A percentile compares a stretch with the other conserved stretches of the same genome.
Conservation (phyloP, 2,797 vertebrate species). For the Tenualosa thibaudeaui region DNA sequence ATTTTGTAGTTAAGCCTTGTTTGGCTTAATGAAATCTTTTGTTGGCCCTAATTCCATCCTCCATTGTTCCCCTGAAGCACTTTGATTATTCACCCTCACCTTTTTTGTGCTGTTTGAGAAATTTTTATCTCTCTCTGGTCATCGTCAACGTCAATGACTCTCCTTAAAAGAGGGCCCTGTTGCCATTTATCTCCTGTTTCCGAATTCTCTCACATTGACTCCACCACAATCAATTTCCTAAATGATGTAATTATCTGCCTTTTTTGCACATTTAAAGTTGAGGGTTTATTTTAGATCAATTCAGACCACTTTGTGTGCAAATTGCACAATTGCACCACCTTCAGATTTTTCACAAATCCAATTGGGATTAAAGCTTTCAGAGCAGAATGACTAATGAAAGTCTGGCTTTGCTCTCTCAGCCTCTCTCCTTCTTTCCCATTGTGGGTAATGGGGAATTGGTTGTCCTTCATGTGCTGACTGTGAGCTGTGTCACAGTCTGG, state of each 20-base stretch:
- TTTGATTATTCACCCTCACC: conserved; percentile 59
- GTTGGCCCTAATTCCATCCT: conserved; percentile 80
- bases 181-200: conserved; percentile 90
- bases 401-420: conserved; percentile 32
- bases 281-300: conserved; percentile 98
- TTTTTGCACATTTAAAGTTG: conserved; percentile 89
- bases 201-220: conserved; percentile 94
- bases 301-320: conserved; percentile 94
- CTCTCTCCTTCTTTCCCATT: conserved; percentile 25
- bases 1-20: conserved; percentile 87
- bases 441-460: conserved; percentile 44
- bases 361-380: conserved; percentile 74
- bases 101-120: conserved; percentile 60
- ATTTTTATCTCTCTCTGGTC: conserved; percentile 66
- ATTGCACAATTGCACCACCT: conserved; percentile 89
- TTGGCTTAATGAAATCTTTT: conserved; percentile 89
- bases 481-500: conserved; percentile 38
- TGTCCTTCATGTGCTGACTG: conserved; percentile 45
- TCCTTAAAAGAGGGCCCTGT: conserved; percentile 79
- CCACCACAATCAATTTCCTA: conserved; percentile 93
- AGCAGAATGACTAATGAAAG: conserved; percentile 80
- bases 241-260: conserved; percentile 96
- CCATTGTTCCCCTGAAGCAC: conserved; percentile 73
- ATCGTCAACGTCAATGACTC: conserved; percentile 66
- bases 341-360: conserved; percentile 86